These are phyloP conservation scores for Bergia puertoricense DNA, from an alignment of 92 coral and sea anemone genomes.

Conservation along the genomic window DNA sequence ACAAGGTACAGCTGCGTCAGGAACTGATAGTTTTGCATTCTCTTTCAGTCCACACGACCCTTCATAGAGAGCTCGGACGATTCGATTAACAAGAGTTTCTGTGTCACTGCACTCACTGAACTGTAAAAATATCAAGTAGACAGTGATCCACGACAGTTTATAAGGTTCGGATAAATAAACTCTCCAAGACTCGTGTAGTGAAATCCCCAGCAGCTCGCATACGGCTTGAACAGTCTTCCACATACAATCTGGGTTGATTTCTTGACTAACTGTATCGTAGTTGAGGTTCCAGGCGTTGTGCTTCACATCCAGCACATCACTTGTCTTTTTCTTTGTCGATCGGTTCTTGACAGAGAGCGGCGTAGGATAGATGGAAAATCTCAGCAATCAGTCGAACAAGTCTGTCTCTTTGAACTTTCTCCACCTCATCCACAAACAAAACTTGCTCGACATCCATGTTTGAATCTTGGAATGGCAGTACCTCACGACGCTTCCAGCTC, in stretches of 20 bases:
- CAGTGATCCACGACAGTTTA: too few relatives aligned
- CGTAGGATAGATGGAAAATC: constrained; percentile 41
- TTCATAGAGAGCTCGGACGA: not conserved
- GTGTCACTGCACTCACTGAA: too few relatives aligned
- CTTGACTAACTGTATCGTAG: not conserved
- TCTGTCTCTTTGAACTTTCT: not conserved
- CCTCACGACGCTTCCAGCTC: too few relatives aligned
- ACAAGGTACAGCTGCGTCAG: not conserved
- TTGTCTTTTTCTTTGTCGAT: not conserved
- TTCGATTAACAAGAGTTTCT: not conserved
- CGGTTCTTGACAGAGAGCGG: not conserved
- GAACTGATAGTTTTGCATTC: not conserved
- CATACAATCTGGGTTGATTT: not conserved
- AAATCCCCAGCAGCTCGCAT: not conserved
- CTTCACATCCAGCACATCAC: constrained; percentile 26
- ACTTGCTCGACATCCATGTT: too few relatives aligned
- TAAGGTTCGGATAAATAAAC: too few relatives aligned
- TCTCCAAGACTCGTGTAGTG: not conserved
- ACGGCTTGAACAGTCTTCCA: not conserved
- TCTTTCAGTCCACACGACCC: not conserved
- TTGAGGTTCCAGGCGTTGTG: not conserved
- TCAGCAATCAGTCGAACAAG: constrained; percentile 18
- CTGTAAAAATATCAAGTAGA: too few relatives aligned
- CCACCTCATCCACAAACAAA: too few relatives aligned
- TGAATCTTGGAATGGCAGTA: too few relatives aligned